phyloP scores from a whole-genome alignment of 2,113 vertebrate species.

The Oncorhynchus nerka region DNA sequence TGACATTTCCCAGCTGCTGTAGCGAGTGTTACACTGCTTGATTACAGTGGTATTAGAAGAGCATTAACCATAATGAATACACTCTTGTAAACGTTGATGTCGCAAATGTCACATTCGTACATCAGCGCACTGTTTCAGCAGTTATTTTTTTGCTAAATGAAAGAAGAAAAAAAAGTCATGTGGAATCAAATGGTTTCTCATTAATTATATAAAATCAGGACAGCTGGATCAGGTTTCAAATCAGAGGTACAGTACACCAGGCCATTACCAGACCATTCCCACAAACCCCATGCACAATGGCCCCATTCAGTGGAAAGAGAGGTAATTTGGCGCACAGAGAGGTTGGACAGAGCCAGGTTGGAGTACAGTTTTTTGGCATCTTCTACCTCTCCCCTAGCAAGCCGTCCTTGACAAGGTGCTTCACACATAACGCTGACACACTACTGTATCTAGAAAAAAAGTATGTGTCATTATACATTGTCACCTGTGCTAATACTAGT shows the following conservation, averaged over 20 bases:
- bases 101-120: conserved; percentile 46
- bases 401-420: neutral
- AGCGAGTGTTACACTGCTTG: conserved; percentile 33
- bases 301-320: neutral
- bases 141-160: neutral
- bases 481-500: neutral
- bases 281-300: neutral
- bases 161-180: conserved; percentile 44
- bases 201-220: conserved; percentile 56
- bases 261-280: neutral
- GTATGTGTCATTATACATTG: neutral
- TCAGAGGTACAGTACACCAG: conserved; percentile 29
- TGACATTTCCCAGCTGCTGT: conserved; percentile 36
- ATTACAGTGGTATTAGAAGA: conserved; percentile 53
- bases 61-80: conserved; percentile 61
- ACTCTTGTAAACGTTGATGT: conserved; percentile 46
- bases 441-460: too few species aligned
- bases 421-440: neutral
- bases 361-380: neutral
- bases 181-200: conserved; percentile 38
- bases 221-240: conserved; percentile 46
- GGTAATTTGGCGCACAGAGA: neutral
- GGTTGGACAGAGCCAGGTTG: neutral
- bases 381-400: neutral
- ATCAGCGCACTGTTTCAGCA: conserved; percentile 47